Conservation (phyloP, 2,888 invertebrate species). For the Dicycla oo region DNA sequence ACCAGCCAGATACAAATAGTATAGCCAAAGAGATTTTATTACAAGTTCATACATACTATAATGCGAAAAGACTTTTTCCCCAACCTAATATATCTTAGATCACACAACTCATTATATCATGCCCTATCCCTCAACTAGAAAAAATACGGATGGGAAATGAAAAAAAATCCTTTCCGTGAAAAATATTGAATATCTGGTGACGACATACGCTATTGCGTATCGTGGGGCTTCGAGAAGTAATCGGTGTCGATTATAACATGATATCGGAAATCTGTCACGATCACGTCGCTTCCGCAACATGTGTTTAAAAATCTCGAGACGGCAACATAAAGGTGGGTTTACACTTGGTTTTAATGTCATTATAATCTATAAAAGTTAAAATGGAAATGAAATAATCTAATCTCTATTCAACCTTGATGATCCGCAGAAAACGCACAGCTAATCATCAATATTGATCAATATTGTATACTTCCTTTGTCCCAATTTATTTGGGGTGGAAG, state of each 20-base stretch:
- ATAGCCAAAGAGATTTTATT: too few relatives aligned
- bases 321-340: conserved; percentile 61
- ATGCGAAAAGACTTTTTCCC: too few relatives aligned
- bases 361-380: neutral
- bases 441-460: neutral
- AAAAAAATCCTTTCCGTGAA: conserved; percentile 57
- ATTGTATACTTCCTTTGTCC: too few relatives aligned
- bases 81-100: neutral
- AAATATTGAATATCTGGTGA: conserved; percentile 75
- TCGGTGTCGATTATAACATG: conserved; percentile 85
- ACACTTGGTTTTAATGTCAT: conserved; percentile 47
- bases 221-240: conserved; percentile 84
- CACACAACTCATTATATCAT: conserved; percentile 18
- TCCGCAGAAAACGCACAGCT: neutral
- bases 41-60: too few relatives aligned
- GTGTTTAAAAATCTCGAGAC: conserved; percentile 81
- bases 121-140: conserved; percentile 8
- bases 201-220: conserved; percentile 73
- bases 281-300: conserved; percentile 84
- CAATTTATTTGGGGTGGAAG: too few relatives aligned
- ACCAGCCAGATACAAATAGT: too few relatives aligned
- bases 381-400: neutral
- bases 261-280: conserved; percentile 88
- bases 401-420: neutral
- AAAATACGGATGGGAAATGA: conserved; percentile 42